phyloP scores from a whole-genome alignment of 2,888 invertebrate species.

The Clitarchus hookeri region DNA sequence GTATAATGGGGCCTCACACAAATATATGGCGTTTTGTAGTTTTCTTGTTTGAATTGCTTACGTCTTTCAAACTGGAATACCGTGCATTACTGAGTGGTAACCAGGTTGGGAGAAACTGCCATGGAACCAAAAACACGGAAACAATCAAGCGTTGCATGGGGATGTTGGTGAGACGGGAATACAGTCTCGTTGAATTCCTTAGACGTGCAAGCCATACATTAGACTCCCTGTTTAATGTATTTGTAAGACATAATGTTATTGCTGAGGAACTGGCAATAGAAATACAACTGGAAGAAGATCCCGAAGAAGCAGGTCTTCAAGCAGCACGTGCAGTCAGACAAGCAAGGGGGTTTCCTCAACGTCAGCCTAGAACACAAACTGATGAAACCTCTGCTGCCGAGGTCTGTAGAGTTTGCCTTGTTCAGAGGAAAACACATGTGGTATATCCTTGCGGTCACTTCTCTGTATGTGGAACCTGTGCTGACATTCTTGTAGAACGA shows the following conservation, averaged over 20 bases:
- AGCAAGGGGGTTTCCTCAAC: not conserved
- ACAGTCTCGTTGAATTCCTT: not conserved
- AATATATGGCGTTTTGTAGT: not conserved
- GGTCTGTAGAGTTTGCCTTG: not conserved
- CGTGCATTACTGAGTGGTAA: not conserved
- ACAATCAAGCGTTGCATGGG: not conserved
- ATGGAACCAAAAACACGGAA: not conserved
- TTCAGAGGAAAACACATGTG: not conserved
- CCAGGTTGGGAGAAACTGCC: not conserved
- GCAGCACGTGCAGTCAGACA: not conserved
- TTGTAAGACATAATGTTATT: not conserved
- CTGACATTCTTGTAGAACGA: not conserved
- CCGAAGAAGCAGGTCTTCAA: not conserved
- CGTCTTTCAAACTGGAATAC: not conserved
- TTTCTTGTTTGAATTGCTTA: not conserved
- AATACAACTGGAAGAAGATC: not conserved
- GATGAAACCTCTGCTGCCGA: not conserved
- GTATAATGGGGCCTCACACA: not conserved
- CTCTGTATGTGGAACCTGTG: not conserved
- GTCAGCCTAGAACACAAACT: not conserved
- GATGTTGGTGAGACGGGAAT: not conserved
- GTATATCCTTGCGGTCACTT: not conserved
- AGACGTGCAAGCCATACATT: not conserved
- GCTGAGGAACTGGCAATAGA: not conserved
- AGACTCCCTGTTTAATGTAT: not conserved